Percentiles rank a stretch among this genome's conserved stretches.
These are phyloP conservation scores for Electrophaes corylata DNA, from an alignment of 2,888 invertebrate genomes.

Conservation along the genomic window DNA sequence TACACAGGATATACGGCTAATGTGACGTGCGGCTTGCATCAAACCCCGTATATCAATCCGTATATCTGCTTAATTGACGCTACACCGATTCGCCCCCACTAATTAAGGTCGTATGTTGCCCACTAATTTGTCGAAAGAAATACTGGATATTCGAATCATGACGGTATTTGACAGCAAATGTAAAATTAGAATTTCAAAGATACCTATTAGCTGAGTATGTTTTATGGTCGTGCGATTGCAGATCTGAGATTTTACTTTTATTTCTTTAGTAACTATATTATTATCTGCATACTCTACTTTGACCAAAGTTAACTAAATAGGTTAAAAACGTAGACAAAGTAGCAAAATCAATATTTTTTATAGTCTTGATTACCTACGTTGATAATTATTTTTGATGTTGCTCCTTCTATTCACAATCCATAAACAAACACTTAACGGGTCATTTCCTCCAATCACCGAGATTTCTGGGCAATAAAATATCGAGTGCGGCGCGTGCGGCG, in stretches of 20 bases:
- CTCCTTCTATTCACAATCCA: conserved; percentile 11
- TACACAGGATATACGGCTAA: conserved; percentile 70
- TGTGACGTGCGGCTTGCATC: conserved; percentile 60
- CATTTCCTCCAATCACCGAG: conserved; percentile 37
- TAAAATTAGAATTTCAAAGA: conserved; percentile 2
- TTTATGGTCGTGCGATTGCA: neutral
- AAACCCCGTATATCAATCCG: conserved; percentile 70
- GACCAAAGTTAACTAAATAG: too few relatives aligned
- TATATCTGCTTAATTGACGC: conserved; percentile 63
- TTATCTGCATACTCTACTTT: too few relatives aligned
- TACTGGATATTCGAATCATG: conserved; percentile 39
- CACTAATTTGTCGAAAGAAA: conserved; percentile 57
- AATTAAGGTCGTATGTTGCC: conserved; percentile 49
- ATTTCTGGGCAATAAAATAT: conserved; percentile 40
- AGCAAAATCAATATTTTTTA: too few relatives aligned
- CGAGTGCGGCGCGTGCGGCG: conserved; percentile 40
- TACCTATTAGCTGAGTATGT: neutral
- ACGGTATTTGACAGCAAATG: conserved; percentile 32
- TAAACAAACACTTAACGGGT: conserved; percentile 41
- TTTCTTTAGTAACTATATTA: too few relatives aligned
- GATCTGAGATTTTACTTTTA: neutral
- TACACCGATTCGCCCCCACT: conserved; percentile 50
- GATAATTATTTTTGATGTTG: neutral
- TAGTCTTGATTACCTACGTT: neutral
- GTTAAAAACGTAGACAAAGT: too few relatives aligned